Conservation (phyloP, 2,888 invertebrate species). For the Volucella bombylans region DNA sequence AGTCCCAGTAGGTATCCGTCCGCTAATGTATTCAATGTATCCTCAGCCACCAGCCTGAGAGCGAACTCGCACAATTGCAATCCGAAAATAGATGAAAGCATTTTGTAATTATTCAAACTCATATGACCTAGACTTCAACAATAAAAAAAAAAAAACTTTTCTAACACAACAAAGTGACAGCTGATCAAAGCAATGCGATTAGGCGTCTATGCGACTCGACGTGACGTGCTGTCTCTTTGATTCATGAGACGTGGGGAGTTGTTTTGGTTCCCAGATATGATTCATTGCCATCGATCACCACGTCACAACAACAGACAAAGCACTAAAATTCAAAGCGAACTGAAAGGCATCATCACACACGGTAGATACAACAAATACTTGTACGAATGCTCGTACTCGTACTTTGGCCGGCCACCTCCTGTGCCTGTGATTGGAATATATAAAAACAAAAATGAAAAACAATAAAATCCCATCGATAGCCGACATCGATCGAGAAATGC, state of each 20-base stretch:
- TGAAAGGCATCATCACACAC: background rate
- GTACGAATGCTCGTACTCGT: too few relatives aligned
- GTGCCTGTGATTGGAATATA: conserved; percentile 64
- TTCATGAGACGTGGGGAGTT: conserved; percentile 10
- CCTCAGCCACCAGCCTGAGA: background rate
- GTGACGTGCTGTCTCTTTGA: conserved; percentile 13
- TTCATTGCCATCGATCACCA: conserved; percentile 25
- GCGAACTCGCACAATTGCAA: conserved; percentile 18
- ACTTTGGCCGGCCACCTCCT: conserved; percentile 27
- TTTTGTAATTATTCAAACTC: conserved; percentile 38
- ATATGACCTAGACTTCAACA: conserved; percentile 45
- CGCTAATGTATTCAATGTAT: conserved; percentile 34
- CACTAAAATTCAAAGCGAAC: background rate
- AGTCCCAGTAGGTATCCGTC: background rate
- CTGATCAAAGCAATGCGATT: conserved; percentile 37
- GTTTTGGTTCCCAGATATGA: conserved; percentile 15
- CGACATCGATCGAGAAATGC: conserved; percentile 57
- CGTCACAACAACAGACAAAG: conserved; percentile 11
- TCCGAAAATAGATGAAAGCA: conserved; percentile 17
- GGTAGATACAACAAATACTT: conserved; percentile 41
- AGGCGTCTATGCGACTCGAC: conserved; percentile 31
- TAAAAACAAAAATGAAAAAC: conserved; percentile 45
- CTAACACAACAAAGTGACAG: conserved; percentile 14
- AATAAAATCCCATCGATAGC: conserved; percentile 18
- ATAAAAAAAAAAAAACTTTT: background rate